Evolutionary conservation across 1,140 invertebrate genomes (phyloP).

Genomic region (Drosophila serrata): DNA sequence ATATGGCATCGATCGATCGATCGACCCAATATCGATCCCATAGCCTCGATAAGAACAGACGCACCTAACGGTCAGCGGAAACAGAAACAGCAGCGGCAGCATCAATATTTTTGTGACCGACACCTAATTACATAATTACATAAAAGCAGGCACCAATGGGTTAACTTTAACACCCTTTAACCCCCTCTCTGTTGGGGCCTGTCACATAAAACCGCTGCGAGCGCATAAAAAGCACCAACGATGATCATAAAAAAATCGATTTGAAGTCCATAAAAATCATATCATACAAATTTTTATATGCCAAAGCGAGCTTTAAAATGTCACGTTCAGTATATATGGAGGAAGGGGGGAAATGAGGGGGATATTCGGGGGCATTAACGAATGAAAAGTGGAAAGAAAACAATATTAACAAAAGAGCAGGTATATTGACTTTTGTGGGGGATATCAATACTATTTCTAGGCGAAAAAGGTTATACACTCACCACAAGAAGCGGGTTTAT

Average conservation of each 20-base stretch:
- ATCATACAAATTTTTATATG: slow-evolving; percentile 82
- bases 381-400: slow-evolving; percentile 25
- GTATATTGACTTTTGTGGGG: neutral
- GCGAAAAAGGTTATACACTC: neutral
- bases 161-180: slow-evolving; percentile 19
- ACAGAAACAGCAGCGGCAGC: neutral
- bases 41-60: slow-evolving; percentile 47
- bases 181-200: slow-evolving; percentile 2
- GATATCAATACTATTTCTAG: too few relatives aligned
- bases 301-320: slow-evolving; percentile 53
- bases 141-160: slow-evolving; percentile 18
- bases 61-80: slow-evolving; percentile 38
- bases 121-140: slow-evolving; percentile 80
- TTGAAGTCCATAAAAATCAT: slow-evolving; percentile 83
- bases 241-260: slow-evolving; percentile 82
- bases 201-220: slow-evolving; percentile 73
- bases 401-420: slow-evolving; percentile 22
- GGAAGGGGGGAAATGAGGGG: neutral
- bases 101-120: slow-evolving; percentile 47
- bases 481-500: too few relatives aligned
- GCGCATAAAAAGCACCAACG: slow-evolving; percentile 70
- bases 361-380: slow-evolving; percentile 3
- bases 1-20: slow-evolving; percentile 1
- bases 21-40: slow-evolving; percentile 34
- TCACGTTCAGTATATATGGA: neutral